Base-by-base conservation (phyloP, 2,888 invertebrate genomes). In the Hipparchia semele region DNA sequence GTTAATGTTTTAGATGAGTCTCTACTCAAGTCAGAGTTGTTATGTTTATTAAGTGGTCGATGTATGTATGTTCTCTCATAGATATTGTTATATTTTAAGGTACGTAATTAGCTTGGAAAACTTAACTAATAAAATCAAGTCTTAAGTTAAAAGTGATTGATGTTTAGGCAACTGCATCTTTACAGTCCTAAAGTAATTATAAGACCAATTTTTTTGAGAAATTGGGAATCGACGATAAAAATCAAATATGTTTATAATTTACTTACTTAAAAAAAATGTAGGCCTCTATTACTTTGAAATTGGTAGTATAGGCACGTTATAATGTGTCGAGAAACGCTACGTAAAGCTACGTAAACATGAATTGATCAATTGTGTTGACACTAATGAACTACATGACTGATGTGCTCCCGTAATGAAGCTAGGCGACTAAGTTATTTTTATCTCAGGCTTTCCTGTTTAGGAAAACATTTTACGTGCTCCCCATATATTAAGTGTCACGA, bases 361-460 rank as follows among this genome's bases (percentile, higher is more conserved):
- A 78, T 79, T 76, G 79, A 77, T 79, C 72, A 79, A 75, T 70
- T 71, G 72, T 66, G 71, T 70, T 73, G 71, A 68, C 71, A 71
- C 56, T 75, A 73, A 73, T 66, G 66, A 71, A 62, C 71, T 67
- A 59, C 62, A 71, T 65, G 68, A 68, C 46, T 64, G 72, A 74
- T 58, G 67, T 51, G 56, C 62, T 66, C 23, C 56, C 56, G 60
- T 74, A 74, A 74, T 74, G 59, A 71, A 72, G 72, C 72, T 69
- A 61, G 65, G 65, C 56, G 68, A 65, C 60, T 72, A 60, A 39
- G 68, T n/a, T 71, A 65, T 59, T 56, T 69, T 72, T 54, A 72
- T 46, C 56, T 39, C 13, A 46, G 39, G 46, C n/a, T 56, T 1
- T 33, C 33, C 33, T 53, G 51, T 33, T 51, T 23, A 64, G 51